phyloP scores from a whole-genome alignment of 1,140 invertebrate genomes.

The Cepaea nemoralis region DNA sequence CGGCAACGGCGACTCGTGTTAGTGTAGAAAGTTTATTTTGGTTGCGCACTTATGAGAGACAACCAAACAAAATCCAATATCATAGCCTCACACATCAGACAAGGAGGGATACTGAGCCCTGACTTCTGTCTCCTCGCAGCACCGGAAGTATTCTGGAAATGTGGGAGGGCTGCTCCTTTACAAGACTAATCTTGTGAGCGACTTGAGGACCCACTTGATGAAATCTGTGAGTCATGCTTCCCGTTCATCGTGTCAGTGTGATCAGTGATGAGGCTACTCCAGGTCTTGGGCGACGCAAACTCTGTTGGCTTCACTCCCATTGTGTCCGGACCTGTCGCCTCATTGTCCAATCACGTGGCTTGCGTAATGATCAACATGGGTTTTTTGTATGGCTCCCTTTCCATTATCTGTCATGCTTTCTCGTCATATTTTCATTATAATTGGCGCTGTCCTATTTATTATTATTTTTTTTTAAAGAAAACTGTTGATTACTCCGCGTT shows the following conservation, averaged over 20 bases:
- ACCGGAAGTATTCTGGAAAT: conserved; percentile 2
- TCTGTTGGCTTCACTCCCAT: background rate
- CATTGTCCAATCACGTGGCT: background rate
- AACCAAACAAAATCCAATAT: no score
- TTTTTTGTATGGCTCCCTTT: background rate
- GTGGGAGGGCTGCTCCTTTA: background rate
- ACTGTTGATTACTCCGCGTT: no score
- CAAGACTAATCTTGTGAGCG: background rate
- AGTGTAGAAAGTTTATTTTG: no score
- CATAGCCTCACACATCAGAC: background rate
- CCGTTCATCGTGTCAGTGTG: background rate
- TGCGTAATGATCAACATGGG: background rate
- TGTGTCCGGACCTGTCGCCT: background rate
- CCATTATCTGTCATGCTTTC: background rate
- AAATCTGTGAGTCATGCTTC: conserved; percentile 15
- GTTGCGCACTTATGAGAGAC: no score
- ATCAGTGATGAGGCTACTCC: conserved; percentile 15
- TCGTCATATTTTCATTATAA: background rate
- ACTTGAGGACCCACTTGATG: background rate
- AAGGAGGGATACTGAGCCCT: no score
- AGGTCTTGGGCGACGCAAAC: background rate
- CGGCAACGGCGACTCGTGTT: no score
- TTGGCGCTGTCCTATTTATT: background rate
- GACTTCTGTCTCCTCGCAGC: background rate
- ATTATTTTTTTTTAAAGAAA: no score